phyloP scores from a whole-genome alignment of 2,113 vertebrate genomes.

The Scortum barcoo region DNA sequence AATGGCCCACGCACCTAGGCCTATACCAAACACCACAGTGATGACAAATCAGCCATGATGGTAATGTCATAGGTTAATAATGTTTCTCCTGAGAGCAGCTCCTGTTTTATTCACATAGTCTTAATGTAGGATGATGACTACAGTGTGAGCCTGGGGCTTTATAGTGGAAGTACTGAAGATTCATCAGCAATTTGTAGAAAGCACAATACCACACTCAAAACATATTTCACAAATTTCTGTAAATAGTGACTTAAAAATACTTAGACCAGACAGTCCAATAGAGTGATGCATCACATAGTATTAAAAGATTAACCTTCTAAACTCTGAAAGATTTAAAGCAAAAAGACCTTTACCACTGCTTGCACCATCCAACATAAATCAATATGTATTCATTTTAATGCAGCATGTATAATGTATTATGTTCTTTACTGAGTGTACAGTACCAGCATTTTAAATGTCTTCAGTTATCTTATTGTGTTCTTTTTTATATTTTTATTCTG shows the following conservation, averaged over 20 bases:
- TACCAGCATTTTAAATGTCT: background rate
- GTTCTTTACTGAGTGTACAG: background rate
- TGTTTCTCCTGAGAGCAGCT: slow-evolving; percentile 28
- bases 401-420: background rate
- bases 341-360: slow-evolving; percentile 3
- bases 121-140: slow-evolving; percentile 29
- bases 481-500: background rate
- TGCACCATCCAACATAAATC: slow-evolving; percentile 9
- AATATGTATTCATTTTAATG: background rate
- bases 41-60: slow-evolving; percentile 58
- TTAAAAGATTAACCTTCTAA: slow-evolving; percentile 5
- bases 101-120: slow-evolving; percentile 30
- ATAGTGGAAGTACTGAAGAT: background rate
- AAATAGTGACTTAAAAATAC: background rate
- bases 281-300: background rate
- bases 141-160: slow-evolving; percentile 5
- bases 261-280: background rate
- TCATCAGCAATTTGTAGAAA: background rate
- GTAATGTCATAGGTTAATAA: slow-evolving; percentile 53
- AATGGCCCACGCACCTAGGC: slow-evolving; percentile 18
- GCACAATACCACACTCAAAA: background rate
- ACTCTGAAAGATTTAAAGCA: background rate
- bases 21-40: slow-evolving; percentile 1
- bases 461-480: background rate
- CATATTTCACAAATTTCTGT: background rate